Base-by-base conservation (phyloP, 2,113 vertebrate genomes). In the Hypocryptadius cinnamomeus region DNA sequence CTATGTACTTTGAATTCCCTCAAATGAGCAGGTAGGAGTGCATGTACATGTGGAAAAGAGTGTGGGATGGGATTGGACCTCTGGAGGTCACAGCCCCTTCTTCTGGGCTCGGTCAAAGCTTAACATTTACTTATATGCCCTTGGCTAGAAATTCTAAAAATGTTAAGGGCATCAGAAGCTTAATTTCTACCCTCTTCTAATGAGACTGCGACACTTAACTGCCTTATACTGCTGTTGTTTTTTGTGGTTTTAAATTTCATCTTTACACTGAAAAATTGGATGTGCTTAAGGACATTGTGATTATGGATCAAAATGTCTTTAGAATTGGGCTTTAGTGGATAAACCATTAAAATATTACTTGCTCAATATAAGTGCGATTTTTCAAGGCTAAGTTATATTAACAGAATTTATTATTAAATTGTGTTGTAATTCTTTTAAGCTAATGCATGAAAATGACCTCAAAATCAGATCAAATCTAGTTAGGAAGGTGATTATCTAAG, bases 391-490 rank as follows among this genome's bases (percentile, higher is more conserved):
- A 82, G 81, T 96, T 92, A 73, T 96, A 85, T 93, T 94, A 96
- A 89, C 91, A 85, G 51, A 93, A 93, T 92, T 95, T 95, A 92
- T 87, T 91, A 95, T 85, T 95, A 92, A 94, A 88, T 94, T 96
- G 59, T 89, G 87, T 94, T 92, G 87, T 96, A 94, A 96, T 96
- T 95, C 88, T 95, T 95, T 95, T 91, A 91, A 82, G 91, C 63
- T 95, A 96, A 91, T 95, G 73, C 93, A 94, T 91, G 71, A 94
- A 95, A 96, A 95, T 92, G 30, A 94, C 79, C 87, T 94, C 79
- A 95, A 77, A 96, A 96, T 93, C 89, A 87, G 74, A 96, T 79
- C 59, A 85, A 87, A 94, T 70, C 91, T 83, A 74, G 74, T 94
- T 92, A 95, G 60, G 86, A 89, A 65, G 71, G 82, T 94, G 81